phyloP scores from a whole-genome alignment of 1,140 invertebrate species.

The Pachyrhynchus sulphureomaculatus region DNA sequence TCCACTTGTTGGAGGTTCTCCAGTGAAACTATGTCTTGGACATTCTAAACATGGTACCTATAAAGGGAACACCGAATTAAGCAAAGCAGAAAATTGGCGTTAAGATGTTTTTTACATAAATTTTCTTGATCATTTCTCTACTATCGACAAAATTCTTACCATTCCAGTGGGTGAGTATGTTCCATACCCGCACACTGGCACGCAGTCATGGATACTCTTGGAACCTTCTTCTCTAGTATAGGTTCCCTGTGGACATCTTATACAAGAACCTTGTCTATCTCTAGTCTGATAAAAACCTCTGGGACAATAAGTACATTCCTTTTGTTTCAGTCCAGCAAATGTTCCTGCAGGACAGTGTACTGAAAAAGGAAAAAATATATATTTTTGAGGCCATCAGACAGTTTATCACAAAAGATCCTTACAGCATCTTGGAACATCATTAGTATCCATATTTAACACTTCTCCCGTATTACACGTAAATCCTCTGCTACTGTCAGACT shows the following conservation, averaged over 20 bases:
- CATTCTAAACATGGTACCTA: constrained; percentile 84
- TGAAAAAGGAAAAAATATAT: constrained; percentile 55
- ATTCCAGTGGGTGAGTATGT: constrained; percentile 93
- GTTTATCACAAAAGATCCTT: too few relatives aligned
- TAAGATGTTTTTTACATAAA: background rate
- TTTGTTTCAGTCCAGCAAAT: constrained; percentile 84
- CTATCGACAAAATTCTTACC: constrained; percentile 54
- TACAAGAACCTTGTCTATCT: constrained; percentile 82
- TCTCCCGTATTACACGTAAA: constrained; percentile 93
- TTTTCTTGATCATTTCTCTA: background rate
- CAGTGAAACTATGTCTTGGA: constrained; percentile 88
- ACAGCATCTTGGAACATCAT: constrained; percentile 89
- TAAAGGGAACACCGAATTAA: background rate
- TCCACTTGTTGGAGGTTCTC: constrained; percentile 83
- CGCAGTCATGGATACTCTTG: constrained; percentile 77
- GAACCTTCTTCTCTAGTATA: constrained; percentile 91
- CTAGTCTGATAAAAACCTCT: constrained; percentile 91
- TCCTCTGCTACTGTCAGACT: constrained; percentile 81
- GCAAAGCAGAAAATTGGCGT: background rate
- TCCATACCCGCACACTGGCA: constrained; percentile 93
- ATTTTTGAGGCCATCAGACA: too few relatives aligned
- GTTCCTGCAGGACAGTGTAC: constrained; percentile 95
- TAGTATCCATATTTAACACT: constrained; percentile 88
- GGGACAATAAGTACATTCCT: constrained; percentile 84
- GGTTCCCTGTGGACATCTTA: constrained; percentile 86